These are phyloP conservation scores for Sebastes flavidus DNA, from an alignment of 2,797 vertebrate species.

Conservation along the genomic window DNA sequence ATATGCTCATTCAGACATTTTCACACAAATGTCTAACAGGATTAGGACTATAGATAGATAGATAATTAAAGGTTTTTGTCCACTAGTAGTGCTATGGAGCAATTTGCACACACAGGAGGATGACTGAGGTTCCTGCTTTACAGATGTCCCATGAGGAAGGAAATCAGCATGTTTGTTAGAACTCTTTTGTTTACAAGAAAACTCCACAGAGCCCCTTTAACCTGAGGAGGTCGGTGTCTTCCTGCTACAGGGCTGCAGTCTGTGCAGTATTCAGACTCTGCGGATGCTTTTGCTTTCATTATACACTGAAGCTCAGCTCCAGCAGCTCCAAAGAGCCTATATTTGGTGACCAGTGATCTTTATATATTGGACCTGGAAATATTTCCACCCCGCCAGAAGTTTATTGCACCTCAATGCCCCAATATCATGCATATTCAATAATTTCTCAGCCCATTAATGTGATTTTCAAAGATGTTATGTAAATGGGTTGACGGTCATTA, in stretches of 20 bases:
- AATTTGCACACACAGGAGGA: too few species aligned
- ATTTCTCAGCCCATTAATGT: not conserved
- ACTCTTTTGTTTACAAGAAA: not conserved
- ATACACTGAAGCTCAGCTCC: not conserved
- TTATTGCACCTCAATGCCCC: not conserved
- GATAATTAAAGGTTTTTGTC: not conserved
- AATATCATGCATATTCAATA: not conserved
- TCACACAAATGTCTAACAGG: not conserved
- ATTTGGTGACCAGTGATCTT: not conserved
- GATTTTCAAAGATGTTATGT: slow-evolving; percentile 28
- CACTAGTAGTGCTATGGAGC: not conserved
- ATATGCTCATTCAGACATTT: not conserved
- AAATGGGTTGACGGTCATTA: slow-evolving; percentile 18
- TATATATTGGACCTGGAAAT: not conserved
- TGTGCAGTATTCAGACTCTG: not conserved
- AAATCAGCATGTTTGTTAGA: not conserved
- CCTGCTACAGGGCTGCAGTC: not conserved
- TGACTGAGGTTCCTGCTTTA: not conserved
- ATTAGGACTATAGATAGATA: not conserved
- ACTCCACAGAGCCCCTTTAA: not conserved
- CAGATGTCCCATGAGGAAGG: not conserved
- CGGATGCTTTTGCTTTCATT: not conserved
- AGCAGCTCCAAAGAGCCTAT: not conserved
- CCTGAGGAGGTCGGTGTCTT: not conserved
- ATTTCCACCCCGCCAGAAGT: not conserved